Conservation (phyloP, 2,888 invertebrate genomes). For the Ophion ventricosus region DNA sequence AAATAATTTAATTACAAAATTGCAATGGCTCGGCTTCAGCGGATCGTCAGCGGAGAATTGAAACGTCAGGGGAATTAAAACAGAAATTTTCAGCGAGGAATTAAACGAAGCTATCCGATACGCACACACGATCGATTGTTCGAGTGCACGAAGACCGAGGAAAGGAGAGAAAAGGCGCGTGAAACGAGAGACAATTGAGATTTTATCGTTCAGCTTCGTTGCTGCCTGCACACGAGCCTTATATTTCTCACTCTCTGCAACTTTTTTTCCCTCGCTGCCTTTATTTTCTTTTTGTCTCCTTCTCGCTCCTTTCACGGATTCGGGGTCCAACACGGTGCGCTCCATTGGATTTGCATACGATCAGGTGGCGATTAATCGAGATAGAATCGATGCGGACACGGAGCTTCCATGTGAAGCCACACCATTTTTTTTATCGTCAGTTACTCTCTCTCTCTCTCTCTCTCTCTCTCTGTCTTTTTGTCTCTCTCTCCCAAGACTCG, state of each 20-base stretch:
- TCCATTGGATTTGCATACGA: conserved; percentile 76
- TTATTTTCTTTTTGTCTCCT: conserved; percentile 33
- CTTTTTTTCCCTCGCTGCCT: too few species aligned
- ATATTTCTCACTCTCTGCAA: conserved; percentile 55
- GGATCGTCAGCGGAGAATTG: too few species aligned
- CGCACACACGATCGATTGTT: conserved; percentile 42
- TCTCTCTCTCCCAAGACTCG: background rate
- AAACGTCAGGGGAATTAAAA: background rate
- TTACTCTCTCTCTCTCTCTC: conserved; percentile 56
- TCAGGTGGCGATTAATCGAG: conserved; percentile 78
- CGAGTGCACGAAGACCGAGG: conserved; percentile 21
- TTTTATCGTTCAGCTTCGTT: conserved; percentile 65
- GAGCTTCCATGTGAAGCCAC: conserved; percentile 47
- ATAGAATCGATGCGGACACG: conserved; percentile 71
- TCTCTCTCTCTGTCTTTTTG: conserved; percentile 24
- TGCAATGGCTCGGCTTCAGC: too few species aligned
- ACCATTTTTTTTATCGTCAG: background rate
- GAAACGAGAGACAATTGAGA: conserved; percentile 67
- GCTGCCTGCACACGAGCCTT: conserved; percentile 33
- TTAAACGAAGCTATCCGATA: conserved; percentile 21
- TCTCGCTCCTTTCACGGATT: conserved; percentile 54
- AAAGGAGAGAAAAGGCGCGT: conserved; percentile 41
- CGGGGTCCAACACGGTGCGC: conserved; percentile 7
- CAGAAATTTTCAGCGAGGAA: background rate
- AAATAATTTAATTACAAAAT: too few species aligned